These are phyloP conservation scores for Drosophila fuyamai DNA, from an alignment of 1,140 invertebrate species.

Conservation along the genomic window DNA sequence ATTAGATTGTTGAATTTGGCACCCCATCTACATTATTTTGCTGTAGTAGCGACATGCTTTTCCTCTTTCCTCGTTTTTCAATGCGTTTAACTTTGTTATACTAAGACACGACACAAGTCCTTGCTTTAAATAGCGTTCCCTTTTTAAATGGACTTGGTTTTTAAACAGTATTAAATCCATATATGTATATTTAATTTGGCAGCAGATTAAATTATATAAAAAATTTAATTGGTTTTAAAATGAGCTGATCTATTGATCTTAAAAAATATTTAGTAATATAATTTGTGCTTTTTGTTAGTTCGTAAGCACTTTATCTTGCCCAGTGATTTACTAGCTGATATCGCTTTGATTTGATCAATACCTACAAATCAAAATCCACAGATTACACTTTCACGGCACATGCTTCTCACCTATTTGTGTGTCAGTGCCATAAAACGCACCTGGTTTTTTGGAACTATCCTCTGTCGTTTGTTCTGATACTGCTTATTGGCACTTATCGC, in stretches of 20 bases:
- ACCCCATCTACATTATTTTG: constrained; percentile 11
- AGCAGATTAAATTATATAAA: neutral
- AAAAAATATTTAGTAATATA: neutral
- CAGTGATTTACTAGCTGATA: neutral
- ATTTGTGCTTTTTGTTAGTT: neutral
- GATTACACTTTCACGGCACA: neutral
- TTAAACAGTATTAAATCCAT: neutral
- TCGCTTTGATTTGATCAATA: neutral
- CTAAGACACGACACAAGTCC: neutral
- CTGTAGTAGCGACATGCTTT: neutral
- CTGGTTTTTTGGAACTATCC: neutral
- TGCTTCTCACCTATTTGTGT: neutral
- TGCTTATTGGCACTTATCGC: constrained; percentile 1
- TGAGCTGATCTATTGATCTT: neutral
- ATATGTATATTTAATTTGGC: neutral
- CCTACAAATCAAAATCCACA: neutral
- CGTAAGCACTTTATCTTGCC: neutral
- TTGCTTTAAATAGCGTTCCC: neutral
- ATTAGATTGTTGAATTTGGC: constrained; percentile 17
- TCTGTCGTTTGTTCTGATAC: neutral
- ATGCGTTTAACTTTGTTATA: neutral
- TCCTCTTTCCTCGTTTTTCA: neutral
- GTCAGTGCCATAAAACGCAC: neutral
- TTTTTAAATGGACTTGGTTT: neutral
- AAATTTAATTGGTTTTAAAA: neutral